These are phyloP conservation scores for Intellagama lesueurii DNA, from an alignment of 2,797 vertebrate genomes.

Conservation along the genomic window DNA sequence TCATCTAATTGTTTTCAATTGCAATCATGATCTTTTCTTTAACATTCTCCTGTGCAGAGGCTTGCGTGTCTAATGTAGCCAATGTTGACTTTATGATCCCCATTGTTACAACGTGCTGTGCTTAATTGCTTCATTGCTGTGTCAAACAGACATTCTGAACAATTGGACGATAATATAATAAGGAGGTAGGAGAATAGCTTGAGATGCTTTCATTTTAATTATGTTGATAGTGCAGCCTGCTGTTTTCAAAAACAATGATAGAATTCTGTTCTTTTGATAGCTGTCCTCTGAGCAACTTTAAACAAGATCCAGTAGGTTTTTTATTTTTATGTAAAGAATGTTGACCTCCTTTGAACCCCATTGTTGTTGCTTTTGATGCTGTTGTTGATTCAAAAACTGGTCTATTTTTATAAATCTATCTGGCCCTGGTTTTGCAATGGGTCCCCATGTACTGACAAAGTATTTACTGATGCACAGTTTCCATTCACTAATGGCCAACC, in stretches of 20 bases:
- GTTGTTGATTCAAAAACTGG: constrained; percentile 55
- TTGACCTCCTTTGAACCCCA: constrained; percentile 37
- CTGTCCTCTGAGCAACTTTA: constrained; percentile 76
- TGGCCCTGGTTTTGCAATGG: constrained; percentile 51
- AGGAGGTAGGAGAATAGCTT: constrained; percentile 77
- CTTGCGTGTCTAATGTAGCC: constrained; percentile 83
- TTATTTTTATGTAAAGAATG: constrained; percentile 70
- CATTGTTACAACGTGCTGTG: constrained; percentile 82
- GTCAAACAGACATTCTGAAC: constrained; percentile 84
- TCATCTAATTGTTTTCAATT: constrained; percentile 89
- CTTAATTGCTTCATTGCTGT: constrained; percentile 85
- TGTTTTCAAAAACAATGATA: constrained; percentile 78
- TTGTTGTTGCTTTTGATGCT: neutral
- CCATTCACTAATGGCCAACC: neutral
- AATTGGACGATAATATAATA: constrained; percentile 84
- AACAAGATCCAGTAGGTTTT: constrained; percentile 74
- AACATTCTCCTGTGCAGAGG: constrained; percentile 83
- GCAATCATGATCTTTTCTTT: constrained; percentile 82
- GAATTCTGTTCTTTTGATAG: constrained; percentile 77
- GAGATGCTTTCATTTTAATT: constrained; percentile 81
- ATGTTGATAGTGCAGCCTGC: constrained; percentile 77
- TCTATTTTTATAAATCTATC: neutral
- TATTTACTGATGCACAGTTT: constrained; percentile 40
- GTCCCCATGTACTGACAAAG: constrained; percentile 42
- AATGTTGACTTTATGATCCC: constrained; percentile 81